A percentile compares a stretch with the other conserved stretches of the same genome.
Evolutionary conservation across 2,797 vertebrate genomes (phyloP).

Genomic region (Myiotriccus ornatus): DNA sequence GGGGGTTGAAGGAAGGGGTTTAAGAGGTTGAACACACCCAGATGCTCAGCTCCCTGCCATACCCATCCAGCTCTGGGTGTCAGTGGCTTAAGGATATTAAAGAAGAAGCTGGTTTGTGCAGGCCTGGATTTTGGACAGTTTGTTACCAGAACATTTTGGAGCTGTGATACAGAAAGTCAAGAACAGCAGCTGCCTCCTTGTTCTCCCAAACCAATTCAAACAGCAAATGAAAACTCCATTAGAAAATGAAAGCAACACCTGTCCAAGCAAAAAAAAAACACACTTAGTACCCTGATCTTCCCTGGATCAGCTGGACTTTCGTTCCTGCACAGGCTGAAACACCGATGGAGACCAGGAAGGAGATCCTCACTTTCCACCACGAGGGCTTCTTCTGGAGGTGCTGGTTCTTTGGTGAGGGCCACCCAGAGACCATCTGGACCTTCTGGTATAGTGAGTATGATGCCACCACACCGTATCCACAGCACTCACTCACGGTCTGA

Average conservation of each 20-base stretch:
- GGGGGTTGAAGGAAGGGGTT: neutral
- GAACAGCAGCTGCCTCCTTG: neutral
- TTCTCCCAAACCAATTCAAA: neutral
- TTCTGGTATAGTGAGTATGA: conserved; percentile 84
- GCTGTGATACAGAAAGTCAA: neutral
- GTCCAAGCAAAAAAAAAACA: neutral
- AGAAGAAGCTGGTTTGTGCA: neutral
- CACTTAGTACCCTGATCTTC: neutral
- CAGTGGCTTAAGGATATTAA: neutral
- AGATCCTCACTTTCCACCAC: conserved; percentile 78
- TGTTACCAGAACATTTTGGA: neutral
- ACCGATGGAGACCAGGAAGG: neutral
- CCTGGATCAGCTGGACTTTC: neutral
- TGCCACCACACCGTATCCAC: accelerated
- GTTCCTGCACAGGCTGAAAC: neutral
- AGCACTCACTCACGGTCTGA: neutral
- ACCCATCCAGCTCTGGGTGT: neutral
- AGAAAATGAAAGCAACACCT: neutral
- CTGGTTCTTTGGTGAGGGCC: conserved; percentile 79
- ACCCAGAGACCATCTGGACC: conserved; percentile 77
- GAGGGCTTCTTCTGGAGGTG: conserved; percentile 90
- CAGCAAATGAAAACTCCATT: neutral
- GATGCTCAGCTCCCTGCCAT: neutral
- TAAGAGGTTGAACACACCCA: neutral
- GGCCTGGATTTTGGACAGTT: neutral